phyloP scores from a whole-genome alignment of 2,113 vertebrate species.

The Camelus bactrianus region DNA sequence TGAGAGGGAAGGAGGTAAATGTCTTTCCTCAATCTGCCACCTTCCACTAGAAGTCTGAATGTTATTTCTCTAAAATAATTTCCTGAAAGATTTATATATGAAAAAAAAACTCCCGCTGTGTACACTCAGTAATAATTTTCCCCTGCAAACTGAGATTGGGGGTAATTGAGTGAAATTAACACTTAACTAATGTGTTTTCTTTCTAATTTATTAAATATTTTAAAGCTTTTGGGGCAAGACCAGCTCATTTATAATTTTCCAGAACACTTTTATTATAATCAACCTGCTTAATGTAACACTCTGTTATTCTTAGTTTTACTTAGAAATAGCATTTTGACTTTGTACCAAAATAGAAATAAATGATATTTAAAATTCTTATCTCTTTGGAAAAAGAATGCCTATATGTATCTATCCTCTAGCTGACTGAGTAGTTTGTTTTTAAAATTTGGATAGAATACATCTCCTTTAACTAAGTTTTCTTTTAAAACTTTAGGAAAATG shows the following conservation, averaged over 20 bases:
- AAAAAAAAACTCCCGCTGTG: background rate
- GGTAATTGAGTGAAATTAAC: conserved; percentile 64
- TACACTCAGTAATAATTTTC: conserved; percentile 40
- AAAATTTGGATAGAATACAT: background rate
- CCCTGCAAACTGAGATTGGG: conserved; percentile 7
- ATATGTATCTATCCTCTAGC: background rate
- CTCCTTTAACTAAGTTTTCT: background rate
- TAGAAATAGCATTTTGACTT: background rate
- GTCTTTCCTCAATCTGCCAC: background rate
- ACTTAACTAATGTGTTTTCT: conserved; percentile 59
- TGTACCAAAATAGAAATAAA: background rate
- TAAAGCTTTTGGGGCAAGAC: background rate
- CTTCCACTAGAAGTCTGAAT: background rate
- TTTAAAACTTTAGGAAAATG: background rate
- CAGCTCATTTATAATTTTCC: background rate
- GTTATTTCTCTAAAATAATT: conserved; percentile 55
- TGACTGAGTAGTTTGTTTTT: background rate
- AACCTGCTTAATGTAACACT: background rate
- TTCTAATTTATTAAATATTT: conserved; percentile 64
- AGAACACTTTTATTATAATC: conserved; percentile 25
- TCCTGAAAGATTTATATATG: background rate
- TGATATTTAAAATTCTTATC: background rate
- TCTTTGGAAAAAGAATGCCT: background rate
- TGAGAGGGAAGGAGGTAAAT: conserved; percentile 4
- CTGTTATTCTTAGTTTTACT: background rate